Evolutionary conservation across 2,797 vertebrate genomes (phyloP).

Genomic region (Acanthiza pusilla): DNA sequence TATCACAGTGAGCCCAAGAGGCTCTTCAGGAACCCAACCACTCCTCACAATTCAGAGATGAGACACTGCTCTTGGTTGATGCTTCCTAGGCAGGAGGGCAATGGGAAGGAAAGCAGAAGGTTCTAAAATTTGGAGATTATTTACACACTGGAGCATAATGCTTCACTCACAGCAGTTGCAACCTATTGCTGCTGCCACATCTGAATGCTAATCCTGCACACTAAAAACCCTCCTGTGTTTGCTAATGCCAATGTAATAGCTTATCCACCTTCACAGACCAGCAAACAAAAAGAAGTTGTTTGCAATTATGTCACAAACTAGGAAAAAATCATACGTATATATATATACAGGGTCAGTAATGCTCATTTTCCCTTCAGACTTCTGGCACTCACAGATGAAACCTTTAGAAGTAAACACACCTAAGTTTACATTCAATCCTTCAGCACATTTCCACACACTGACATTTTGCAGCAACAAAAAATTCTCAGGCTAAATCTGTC

Average conservation of each 20-base stretch:
- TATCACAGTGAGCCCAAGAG: neutral
- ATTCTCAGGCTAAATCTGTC: neutral
- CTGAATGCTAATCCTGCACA: neutral
- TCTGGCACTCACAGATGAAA: neutral
- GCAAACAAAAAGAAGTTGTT: neutral
- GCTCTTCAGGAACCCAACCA: neutral
- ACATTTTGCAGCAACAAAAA: neutral
- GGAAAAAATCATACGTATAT: neutral
- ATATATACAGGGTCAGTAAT: neutral
- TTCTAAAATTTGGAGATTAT: neutral
- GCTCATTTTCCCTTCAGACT: neutral
- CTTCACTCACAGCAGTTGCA: neutral
- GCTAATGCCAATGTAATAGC: neutral
- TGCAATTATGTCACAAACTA: neutral
- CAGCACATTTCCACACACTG: neutral
- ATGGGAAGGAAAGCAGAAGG: neutral
- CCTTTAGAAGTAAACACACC: neutral
- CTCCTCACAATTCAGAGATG: neutral
- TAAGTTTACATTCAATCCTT: neutral
- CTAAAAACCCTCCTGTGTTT: neutral
- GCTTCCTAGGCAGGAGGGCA: neutral
- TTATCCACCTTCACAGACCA: neutral
- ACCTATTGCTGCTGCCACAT: neutral
- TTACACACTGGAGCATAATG: slow-evolving; percentile 21
- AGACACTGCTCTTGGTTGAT: neutral